Conservation (phyloP, 1,140 invertebrate species). For the Pinna nobilis region DNA sequence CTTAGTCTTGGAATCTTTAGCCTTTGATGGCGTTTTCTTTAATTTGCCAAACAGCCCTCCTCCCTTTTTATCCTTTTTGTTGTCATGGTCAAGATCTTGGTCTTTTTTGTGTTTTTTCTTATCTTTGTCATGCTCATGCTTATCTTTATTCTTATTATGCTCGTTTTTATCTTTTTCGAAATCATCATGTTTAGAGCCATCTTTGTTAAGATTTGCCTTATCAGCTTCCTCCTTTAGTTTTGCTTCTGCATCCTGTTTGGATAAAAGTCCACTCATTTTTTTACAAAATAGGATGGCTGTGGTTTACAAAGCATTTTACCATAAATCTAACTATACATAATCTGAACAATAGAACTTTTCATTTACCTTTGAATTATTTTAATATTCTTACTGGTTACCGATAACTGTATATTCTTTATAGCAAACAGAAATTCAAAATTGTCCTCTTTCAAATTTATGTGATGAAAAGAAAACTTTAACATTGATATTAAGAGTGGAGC, state of each 20-base stretch:
- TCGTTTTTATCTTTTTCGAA: slow-evolving; percentile 20
- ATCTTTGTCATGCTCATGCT: neutral
- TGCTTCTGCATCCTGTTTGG: slow-evolving; percentile 10
- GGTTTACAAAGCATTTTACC: too few relatives aligned
- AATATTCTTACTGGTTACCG: too few relatives aligned
- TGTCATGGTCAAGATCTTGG: neutral
- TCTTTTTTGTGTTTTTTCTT: slow-evolving; percentile 12
- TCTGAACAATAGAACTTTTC: too few relatives aligned
- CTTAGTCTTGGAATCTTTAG: slow-evolving; percentile 10
- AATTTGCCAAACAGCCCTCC: slow-evolving; percentile 26
- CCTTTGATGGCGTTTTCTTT: slow-evolving; percentile 21
- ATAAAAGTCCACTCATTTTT: too few relatives aligned
- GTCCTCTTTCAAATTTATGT: too few relatives aligned
- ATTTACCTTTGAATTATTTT: too few relatives aligned
- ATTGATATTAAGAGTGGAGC: too few relatives aligned
- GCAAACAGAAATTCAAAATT: too few relatives aligned
- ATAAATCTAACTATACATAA: too few relatives aligned
- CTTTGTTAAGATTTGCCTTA: neutral
- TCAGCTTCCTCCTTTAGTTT: neutral
- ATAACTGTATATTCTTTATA: too few relatives aligned
- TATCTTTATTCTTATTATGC: slow-evolving; percentile 1
- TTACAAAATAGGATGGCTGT: too few relatives aligned
- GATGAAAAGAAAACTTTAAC: too few relatives aligned
- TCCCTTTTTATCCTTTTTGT: slow-evolving; percentile 3
- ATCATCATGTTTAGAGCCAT: slow-evolving; percentile 11